Evolutionary conservation across 2,888 invertebrate genomes (phyloP).

Genomic region (Synergus laeviventris): DNA sequence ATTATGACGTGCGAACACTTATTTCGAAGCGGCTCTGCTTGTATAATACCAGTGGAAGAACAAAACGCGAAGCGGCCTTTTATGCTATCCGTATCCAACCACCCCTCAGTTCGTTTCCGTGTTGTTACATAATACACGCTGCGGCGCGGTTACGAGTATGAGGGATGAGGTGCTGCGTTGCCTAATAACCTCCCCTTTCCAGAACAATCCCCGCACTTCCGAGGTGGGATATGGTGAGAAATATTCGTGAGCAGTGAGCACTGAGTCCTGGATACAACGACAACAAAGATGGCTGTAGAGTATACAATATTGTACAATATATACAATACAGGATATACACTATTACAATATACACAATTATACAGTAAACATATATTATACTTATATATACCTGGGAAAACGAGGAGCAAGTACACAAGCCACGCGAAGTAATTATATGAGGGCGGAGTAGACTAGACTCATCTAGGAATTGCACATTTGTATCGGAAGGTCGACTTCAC

Average conservation of each 20-base stretch:
- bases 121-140: constrained; percentile 76
- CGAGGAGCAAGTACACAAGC: constrained; percentile 42
- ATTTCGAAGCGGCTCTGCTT: constrained; percentile 59
- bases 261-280: constrained; percentile 12
- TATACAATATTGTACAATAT: no score
- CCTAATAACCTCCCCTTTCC: constrained; percentile 73
- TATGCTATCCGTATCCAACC: constrained; percentile 53
- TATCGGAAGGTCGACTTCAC: not conserved
- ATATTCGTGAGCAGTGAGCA: constrained; percentile 1
- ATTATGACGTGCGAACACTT: constrained; percentile 58
- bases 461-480: constrained; percentile 41
- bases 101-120: constrained; percentile 73
- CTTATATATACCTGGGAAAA: not conserved
- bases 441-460: constrained; percentile 61
- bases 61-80: constrained; percentile 52
- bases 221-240: constrained; percentile 11
- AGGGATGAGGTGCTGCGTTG: constrained; percentile 75
- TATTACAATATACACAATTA: no score
- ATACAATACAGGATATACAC: no score
- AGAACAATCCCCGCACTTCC: constrained; percentile 47
- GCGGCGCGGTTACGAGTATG: constrained; percentile 74
- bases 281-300: not conserved
- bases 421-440: constrained; percentile 71
- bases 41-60: constrained; percentile 60
- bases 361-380: no score